These are phyloP conservation scores for Limulus polyphemus DNA, from an alignment of 2,888 invertebrate genomes.

Conservation along the genomic window DNA sequence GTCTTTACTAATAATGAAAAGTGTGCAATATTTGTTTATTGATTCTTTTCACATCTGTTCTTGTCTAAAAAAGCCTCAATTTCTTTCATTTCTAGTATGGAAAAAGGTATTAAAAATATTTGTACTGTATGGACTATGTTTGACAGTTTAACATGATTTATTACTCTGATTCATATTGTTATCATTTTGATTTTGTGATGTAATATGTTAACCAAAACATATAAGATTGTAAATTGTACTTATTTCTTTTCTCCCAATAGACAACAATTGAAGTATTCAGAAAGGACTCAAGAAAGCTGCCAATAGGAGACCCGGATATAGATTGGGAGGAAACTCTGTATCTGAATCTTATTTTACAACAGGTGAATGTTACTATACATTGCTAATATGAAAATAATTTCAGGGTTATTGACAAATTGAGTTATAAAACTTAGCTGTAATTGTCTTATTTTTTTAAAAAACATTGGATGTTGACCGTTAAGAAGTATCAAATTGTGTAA, in stretches of 20 bases:
- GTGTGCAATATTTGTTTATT: no score
- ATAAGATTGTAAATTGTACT: slow-evolving; percentile 3
- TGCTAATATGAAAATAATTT: background rate
- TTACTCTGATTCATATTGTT: no score
- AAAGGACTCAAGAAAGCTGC: slow-evolving; percentile 90
- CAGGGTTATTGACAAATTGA: background rate
- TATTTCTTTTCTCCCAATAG: slow-evolving; percentile 38
- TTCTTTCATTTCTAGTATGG: no score
- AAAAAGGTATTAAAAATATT: no score
- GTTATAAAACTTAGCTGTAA: background rate
- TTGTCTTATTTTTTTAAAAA: background rate
- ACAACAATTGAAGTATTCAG: slow-evolving; percentile 94
- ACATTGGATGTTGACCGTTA: background rate
- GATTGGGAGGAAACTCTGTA: slow-evolving; percentile 99
- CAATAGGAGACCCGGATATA: slow-evolving; percentile 87
- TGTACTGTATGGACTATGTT: no score
- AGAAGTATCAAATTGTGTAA: no score
- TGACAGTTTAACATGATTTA: no score
- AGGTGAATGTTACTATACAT: slow-evolving; percentile 40
- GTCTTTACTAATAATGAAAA: no score
- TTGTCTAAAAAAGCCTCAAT: no score
- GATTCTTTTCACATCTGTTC: no score
- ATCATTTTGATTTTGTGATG: no score
- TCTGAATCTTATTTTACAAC: slow-evolving; percentile 90
- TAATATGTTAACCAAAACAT: slow-evolving; percentile 4